A percentile compares a stretch with the other conserved stretches of the same genome.
These are phyloP conservation scores for Fragum whitleyi DNA, from an alignment of 2,888 invertebrate genomes.

Conservation along the genomic window DNA sequence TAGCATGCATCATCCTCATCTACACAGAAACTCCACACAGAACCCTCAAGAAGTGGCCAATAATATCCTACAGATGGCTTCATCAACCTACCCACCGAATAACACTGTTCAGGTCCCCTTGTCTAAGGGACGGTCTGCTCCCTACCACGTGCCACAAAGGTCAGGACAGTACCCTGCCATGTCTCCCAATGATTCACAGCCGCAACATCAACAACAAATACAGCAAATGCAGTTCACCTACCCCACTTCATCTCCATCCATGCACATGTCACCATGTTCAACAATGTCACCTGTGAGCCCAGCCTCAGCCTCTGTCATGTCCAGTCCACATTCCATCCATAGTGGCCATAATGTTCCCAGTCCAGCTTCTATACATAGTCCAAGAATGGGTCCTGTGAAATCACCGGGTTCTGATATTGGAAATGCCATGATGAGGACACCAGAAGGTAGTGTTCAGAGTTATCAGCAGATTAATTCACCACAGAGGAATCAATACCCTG, in stretches of 20 bases:
- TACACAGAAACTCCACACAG: constrained; percentile 62
- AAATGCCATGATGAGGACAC: constrained; percentile 39
- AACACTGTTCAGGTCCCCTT: constrained; percentile 81
- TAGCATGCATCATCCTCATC: constrained; percentile 56
- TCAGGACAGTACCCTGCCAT: constrained; percentile 70
- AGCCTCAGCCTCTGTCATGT: constrained; percentile 56
- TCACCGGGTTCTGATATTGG: constrained; percentile 65
- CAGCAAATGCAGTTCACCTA: constrained; percentile 61
- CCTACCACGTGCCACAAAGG: constrained; percentile 77
- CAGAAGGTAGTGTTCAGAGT: constrained; percentile 30
- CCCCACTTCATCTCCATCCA: constrained; percentile 67
- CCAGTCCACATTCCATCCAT: constrained; percentile 80
- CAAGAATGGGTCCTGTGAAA: constrained; percentile 65
- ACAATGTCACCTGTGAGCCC: constrained; percentile 80
- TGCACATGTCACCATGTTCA: constrained; percentile 41
- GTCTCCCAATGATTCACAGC: constrained; percentile 48
- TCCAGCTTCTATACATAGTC: constrained; percentile 80
- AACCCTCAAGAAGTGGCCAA: constrained; percentile 83
- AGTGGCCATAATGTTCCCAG: constrained; percentile 79
- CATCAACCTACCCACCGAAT: constrained; percentile 75
- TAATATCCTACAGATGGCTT: constrained; percentile 83
- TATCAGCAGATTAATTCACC: constrained; percentile 60
- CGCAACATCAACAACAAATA: constrained; percentile 48
- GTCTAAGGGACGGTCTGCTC: constrained; percentile 74
- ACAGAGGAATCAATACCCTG: constrained; percentile 61